Percentiles rank a stretch among this genome's conserved stretches.
These are phyloP conservation scores for Chunga burmeisteri DNA, from an alignment of 2,113 vertebrate genomes.

Conservation along the genomic window DNA sequence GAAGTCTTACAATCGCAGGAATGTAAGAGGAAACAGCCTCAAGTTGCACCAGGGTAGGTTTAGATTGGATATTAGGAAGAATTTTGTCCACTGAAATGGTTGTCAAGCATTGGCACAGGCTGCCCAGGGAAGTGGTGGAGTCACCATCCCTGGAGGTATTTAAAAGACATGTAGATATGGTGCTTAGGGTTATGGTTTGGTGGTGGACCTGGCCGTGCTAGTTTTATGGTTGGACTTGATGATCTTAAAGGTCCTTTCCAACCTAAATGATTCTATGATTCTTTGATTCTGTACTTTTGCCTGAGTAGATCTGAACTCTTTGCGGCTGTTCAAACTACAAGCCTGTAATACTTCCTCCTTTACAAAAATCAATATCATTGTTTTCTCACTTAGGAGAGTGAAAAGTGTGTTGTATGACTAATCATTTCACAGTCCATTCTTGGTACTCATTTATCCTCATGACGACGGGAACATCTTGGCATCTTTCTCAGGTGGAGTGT, in stretches of 20 bases:
- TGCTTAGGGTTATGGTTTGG: background rate
- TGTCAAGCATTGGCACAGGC: too few species aligned
- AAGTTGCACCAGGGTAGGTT: too few species aligned
- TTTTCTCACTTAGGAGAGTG: background rate
- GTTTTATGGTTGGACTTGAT: background rate
- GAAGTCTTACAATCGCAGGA: background rate
- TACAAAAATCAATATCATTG: background rate
- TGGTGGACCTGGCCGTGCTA: background rate
- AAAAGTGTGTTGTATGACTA: background rate
- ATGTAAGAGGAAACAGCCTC: too few species aligned
- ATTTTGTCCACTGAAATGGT: too few species aligned
- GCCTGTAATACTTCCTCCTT: background rate
- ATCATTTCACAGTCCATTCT: slow-evolving; percentile 57
- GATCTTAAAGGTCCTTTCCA: background rate
- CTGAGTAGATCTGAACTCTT: background rate
- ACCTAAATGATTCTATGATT: background rate
- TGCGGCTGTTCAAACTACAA: background rate
- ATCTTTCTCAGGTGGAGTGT: background rate
- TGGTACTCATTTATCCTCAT: slow-evolving; percentile 14
- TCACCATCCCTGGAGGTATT: too few species aligned
- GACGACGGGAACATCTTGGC: slow-evolving; percentile 40
- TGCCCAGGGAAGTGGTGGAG: too few species aligned
- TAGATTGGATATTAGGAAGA: too few species aligned
- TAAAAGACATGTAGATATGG: too few species aligned
- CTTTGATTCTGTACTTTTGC: background rate